A percentile compares a stretch with the other conserved stretches of the same genome.
Conservation (phyloP, 2,888 invertebrate species). For the Tiliacea aurago region DNA sequence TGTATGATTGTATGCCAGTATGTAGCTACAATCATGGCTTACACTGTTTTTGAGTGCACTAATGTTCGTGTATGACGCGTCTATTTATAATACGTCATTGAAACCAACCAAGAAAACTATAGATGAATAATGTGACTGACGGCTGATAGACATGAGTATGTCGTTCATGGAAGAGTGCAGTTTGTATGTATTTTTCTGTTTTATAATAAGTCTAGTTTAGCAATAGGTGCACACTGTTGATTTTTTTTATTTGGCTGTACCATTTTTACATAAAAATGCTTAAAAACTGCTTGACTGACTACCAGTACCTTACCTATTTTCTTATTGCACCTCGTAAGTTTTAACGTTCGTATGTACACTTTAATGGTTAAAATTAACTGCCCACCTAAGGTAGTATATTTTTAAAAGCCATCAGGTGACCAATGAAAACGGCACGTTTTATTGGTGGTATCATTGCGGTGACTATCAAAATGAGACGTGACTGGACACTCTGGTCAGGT, state of each 20-base stretch:
- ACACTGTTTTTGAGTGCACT: no score
- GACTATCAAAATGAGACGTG: conserved; percentile 63
- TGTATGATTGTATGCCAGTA: no score
- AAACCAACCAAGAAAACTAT: neutral
- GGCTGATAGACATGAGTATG: neutral
- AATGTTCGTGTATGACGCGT: no score
- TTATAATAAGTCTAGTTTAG: neutral
- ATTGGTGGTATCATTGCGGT: conserved; percentile 48
- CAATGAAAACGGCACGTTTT: conserved; percentile 63
- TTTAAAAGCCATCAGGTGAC: conserved; percentile 54
- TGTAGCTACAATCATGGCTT: no score
- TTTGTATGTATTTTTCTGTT: neutral
- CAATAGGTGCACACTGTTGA: neutral
- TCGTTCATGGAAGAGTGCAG: neutral
- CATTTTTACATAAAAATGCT: neutral
- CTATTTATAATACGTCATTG: no score
- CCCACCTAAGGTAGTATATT: conserved; percentile 17
- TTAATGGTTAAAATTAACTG: conserved; percentile 30
- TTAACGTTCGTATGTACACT: neutral
- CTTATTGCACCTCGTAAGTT: neutral
- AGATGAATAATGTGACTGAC: neutral
- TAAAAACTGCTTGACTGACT: neutral
- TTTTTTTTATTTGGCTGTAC: neutral
- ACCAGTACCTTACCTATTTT: neutral
- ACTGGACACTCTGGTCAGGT: conserved; percentile 46